These are phyloP conservation scores for Sebastes diploproa DNA, from an alignment of 2,797 vertebrate species.

Conservation along the genomic window DNA sequence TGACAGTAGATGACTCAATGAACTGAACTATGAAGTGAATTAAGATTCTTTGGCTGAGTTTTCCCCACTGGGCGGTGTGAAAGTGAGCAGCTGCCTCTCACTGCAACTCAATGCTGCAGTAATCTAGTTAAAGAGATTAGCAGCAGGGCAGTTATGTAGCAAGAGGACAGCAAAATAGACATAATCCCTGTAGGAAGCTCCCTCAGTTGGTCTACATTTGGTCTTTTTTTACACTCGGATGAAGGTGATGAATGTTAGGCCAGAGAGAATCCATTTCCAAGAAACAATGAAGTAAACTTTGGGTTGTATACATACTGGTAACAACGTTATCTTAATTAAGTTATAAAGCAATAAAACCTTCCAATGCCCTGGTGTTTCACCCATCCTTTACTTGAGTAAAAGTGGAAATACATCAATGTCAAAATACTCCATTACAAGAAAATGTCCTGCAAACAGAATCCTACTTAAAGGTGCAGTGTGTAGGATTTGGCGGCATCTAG, in stretches of 20 bases:
- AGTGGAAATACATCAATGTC: background rate
- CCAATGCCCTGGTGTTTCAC: background rate
- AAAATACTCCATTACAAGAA: background rate
- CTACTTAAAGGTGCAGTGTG: background rate
- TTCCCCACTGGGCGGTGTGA: background rate
- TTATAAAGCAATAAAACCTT: background rate
- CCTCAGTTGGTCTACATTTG: conserved; percentile 31
- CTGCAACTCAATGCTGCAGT: conserved; percentile 16
- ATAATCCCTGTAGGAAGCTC: conserved; percentile 55
- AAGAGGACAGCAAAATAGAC: conserved; percentile 59
- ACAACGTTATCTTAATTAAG: background rate
- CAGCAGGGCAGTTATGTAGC: conserved; percentile 43
- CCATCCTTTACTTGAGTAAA: background rate
- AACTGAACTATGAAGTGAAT: background rate
- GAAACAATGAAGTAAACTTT: background rate
- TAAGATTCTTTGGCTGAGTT: background rate
- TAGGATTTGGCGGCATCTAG: background rate
- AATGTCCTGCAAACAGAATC: background rate
- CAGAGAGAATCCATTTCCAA: background rate
- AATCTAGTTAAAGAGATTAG: conserved; percentile 79
- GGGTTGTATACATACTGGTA: no score
- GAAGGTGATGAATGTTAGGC: background rate
- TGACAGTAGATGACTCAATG: background rate
- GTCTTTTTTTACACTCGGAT: background rate
- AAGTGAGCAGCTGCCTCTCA: background rate